phyloP scores from a whole-genome alignment of 2,888 invertebrate genomes.

The Mellilla xanthometata region DNA sequence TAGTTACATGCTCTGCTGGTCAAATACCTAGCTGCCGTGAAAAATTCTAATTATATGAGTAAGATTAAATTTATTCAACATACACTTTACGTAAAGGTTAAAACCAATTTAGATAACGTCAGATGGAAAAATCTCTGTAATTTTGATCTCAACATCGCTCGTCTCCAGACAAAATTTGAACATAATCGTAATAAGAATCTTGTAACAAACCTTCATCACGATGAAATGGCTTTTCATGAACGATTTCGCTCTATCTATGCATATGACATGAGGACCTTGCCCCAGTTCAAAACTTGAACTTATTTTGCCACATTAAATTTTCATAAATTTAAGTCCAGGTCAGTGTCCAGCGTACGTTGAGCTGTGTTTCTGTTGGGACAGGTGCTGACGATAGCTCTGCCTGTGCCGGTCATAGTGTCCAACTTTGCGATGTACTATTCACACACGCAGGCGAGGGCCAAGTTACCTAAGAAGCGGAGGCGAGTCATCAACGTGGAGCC shows the following conservation, averaged over 20 bases:
- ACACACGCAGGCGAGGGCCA: constrained; percentile 98
- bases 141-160: not conserved
- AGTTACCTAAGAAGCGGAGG: constrained; percentile 98
- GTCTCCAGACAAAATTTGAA: not conserved
- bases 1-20: too few relatives aligned
- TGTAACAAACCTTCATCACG: not conserved
- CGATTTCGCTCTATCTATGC: constrained; percentile 22
- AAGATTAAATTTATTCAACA: not conserved
- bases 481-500: constrained; percentile 98
- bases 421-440: constrained; percentile 99
- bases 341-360: constrained; percentile 20
- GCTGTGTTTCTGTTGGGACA: constrained; percentile 32
- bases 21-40: too few relatives aligned
- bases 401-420: constrained; percentile 99
- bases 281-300: constrained; percentile 28
- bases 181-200: constrained; percentile 2
- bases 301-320: constrained; percentile 31
- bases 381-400: constrained; percentile 97
- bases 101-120: constrained; percentile 1
- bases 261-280: constrained; percentile 26
- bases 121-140: not conserved
- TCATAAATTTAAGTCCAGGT: constrained; percentile 25
- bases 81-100: not conserved
- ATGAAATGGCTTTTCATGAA: constrained; percentile 7
- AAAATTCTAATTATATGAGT: too few relatives aligned